Evolutionary conservation across 2,888 invertebrate species (phyloP), one percentile per base, ranked within the genome.

Genomic region (Lasioglossum calceatum): DNA sequence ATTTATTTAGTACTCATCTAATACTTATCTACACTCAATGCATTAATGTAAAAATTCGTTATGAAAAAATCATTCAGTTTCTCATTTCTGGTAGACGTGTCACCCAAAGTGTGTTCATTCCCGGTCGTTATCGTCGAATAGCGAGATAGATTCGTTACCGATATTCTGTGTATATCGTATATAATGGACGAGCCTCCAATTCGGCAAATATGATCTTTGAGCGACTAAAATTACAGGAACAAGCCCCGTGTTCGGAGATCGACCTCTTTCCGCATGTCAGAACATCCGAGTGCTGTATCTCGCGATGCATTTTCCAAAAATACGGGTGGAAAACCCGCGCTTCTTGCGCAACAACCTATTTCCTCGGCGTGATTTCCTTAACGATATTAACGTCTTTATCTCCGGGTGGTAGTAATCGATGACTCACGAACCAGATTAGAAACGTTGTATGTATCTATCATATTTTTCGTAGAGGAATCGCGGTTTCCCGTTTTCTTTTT

Each of bases 391-490:
- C 12, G 12, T 5, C 32, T 12, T 47, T 70, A 54, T 58, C 23
- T 32, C 39, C n/a, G 42, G 16, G 67, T 16, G 73, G 14, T 14
- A n/a, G 36, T 14, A 74, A 74, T 58, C 47, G 58, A 32, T 61
- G 67, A 77, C 27, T 74, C 73, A 27, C 54, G 14, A 19, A 32
- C n/a, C 32, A 77, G 42, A 54, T 54, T 71, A 61, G 54, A 75
- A 61, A 58, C n/a, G 12, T 0, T 42, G 12, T 39, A 64, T 19
- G n/a, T 36, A 16, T 47, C 16, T 47, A 16, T 44, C 12, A 14
- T 47, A 16, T 32, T 81, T 77, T 39, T 50, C n/a, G 12, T 4
- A 76, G 61, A 19, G 47, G 32, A 32, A 58, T 39, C 39, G 42
- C 39, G 58, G 23, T 77, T 77, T 77, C 32, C 19, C 39, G 23